Conservation (phyloP, 2,113 vertebrate genomes). For the Trematocara zebra region DNA sequence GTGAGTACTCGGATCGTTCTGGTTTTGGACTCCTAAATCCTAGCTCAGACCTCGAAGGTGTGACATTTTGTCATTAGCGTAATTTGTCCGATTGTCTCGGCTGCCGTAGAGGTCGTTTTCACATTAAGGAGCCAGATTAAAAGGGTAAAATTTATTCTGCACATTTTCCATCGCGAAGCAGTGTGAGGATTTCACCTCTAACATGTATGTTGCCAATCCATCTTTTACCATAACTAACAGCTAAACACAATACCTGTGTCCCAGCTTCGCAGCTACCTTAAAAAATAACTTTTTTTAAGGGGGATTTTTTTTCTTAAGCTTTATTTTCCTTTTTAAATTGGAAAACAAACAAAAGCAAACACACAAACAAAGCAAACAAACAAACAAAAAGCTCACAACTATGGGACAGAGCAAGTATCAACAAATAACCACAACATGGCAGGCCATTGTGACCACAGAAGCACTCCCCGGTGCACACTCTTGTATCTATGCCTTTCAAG, state of each 20-base stretch:
- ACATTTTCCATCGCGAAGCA: background rate
- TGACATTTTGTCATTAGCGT: background rate
- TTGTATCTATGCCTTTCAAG: too few species aligned
- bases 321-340: too few species aligned
- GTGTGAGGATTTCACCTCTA: background rate
- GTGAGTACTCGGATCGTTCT: slow-evolving; percentile 39
- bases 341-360: too few species aligned
- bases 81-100: background rate
- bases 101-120: background rate
- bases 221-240: background rate
- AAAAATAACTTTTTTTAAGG: background rate
- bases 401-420: too few species aligned
- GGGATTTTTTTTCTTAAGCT: too few species aligned
- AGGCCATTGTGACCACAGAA: too few species aligned
- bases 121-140: background rate
- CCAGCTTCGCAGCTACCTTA: background rate
- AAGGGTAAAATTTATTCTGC: background rate
- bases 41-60: slow-evolving; percentile 15
- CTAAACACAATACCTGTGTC: background rate
- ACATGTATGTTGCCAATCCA: background rate
- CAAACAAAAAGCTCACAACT: too few species aligned
- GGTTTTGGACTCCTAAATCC: slow-evolving; percentile 27
- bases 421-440: too few species aligned
- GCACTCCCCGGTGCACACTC: too few species aligned
- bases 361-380: too few species aligned